Evolutionary conservation across 2,888 invertebrate species (phyloP), one percentile per base, ranked within the genome.

Genomic region (Macrosiphum euphorbiae): DNA sequence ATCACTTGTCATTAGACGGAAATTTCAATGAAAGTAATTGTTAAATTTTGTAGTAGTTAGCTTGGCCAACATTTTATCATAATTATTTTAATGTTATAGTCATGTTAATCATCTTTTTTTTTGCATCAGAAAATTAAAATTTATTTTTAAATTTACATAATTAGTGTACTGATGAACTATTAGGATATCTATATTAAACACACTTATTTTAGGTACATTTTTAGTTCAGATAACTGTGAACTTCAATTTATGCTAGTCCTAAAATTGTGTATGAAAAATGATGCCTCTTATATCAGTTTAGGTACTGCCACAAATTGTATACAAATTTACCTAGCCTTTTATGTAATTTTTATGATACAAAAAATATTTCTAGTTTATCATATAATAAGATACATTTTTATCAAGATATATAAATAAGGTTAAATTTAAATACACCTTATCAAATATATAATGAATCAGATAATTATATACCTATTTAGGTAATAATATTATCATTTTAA

Each of bases 1-100:
- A 47, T 47, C 47, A 47, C 47, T 28, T 28, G 61, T 61, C 28
- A n/a, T 67, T 1, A 13, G 28, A 67, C n/a, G 5, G 4, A n/a
- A n/a, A n/a, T n/a, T 67, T 5, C 13, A 13, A n/a, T 5, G 4
- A 67, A n/a, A 1, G n/a, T 0, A 47, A n/a, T n/a, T 0, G 11
- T 61, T 44, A 44, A 16, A 67, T n/a, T 67, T 16, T 16, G 1
- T 0, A n/a, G 16, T n/a, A 67, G 7, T 67, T n/a, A 28, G 16
- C n/a, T n/a, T n/a, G 16, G 13, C n/a, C n/a, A 67, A 67, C 13
- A n/a, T 67, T n/a, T n/a, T 61, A 67, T 16, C 3, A 67, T n/a
- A n/a, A 67, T 67, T 61, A 16, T 28, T 61, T 28, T 11, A 28
- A 28, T 28, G 28, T 11, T 61, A 61, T 61, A 13, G n/a, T n/a